phyloP scores from a whole-genome alignment of 2,888 invertebrate genomes.

The Cephus pygmeus region DNA sequence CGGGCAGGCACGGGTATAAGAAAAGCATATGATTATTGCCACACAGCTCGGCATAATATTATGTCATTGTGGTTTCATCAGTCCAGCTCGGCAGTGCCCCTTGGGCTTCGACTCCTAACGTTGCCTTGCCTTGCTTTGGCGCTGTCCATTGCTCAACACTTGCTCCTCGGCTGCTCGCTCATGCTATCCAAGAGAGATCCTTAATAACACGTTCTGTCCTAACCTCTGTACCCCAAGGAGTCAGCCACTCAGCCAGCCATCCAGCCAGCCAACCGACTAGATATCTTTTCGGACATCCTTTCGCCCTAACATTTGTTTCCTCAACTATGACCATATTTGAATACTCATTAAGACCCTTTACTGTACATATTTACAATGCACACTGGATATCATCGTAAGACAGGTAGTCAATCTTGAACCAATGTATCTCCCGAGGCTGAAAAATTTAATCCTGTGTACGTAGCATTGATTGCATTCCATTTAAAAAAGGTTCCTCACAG shows the following conservation, averaged over 20 bases:
- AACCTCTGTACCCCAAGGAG: slow-evolving; percentile 46
- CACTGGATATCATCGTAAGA: slow-evolving; percentile 32
- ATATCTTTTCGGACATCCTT: neutral
- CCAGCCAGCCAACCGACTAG: neutral
- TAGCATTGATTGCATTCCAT: slow-evolving; percentile 34
- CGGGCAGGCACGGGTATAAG: slow-evolving; percentile 5
- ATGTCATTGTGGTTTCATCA: slow-evolving; percentile 54
- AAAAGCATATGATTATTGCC: slow-evolving; percentile 45
- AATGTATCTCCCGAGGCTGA: slow-evolving; percentile 35
- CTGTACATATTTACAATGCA: neutral
- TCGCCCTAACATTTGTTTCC: neutral
- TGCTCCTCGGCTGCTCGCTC: slow-evolving; percentile 16
- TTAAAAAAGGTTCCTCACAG: slow-evolving; percentile 46
- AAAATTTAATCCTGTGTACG: slow-evolving; percentile 32
- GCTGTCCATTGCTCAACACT: slow-evolving; percentile 34
- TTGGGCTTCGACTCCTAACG: slow-evolving; percentile 20
- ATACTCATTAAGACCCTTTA: neutral
- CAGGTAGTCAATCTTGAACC: slow-evolving; percentile 44
- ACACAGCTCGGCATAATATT: slow-evolving; percentile 45
- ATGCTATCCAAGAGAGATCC: slow-evolving; percentile 31
- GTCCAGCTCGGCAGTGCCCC: slow-evolving; percentile 21
- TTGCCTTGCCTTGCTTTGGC: neutral
- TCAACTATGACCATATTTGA: neutral
- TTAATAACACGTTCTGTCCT: slow-evolving; percentile 54
- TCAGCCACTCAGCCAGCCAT: slow-evolving; percentile 16